phyloP scores from a whole-genome alignment of 2,797 vertebrate species.

The Valencia hispanica region DNA sequence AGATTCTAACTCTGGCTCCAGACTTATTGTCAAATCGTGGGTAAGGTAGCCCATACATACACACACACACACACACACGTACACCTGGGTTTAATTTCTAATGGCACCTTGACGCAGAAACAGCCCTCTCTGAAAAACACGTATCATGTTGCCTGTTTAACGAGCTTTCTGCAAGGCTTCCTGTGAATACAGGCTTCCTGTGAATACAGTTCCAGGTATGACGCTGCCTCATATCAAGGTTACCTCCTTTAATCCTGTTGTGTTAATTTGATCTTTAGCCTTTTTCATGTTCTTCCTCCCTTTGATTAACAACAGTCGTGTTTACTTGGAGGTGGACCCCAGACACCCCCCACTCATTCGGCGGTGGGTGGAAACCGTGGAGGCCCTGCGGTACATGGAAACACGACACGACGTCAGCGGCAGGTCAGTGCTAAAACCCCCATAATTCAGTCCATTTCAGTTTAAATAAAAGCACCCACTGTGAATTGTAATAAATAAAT shows the following conservation, averaged over 20 bases:
- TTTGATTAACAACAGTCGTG: conserved; percentile 80
- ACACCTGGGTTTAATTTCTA: conserved; percentile 67
- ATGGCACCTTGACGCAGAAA: conserved; percentile 52
- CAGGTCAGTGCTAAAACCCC: conserved; percentile 78
- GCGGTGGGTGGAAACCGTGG: conserved; percentile 79
- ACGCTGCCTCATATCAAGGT: conserved; percentile 26
- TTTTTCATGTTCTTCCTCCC: conserved; percentile 5
- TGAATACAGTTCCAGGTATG: conserved; percentile 41
- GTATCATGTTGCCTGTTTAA: conserved; percentile 65
- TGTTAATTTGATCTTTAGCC: conserved; percentile 43
- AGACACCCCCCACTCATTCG: conserved; percentile 87
- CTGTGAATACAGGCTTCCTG: conserved; percentile 40
- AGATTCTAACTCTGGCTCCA: conserved; percentile 85
- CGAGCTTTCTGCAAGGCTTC: conserved; percentile 54
- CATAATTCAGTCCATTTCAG: not conserved
- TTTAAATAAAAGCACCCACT: not conserved
- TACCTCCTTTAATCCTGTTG: conserved; percentile 26
- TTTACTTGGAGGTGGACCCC: conserved; percentile 95
- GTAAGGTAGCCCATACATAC: conserved; percentile 71
- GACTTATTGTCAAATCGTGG: conserved; percentile 84
- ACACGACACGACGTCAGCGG: conserved; percentile 84
- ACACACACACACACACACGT: conserved; percentile 15
- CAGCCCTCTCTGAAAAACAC: conserved; percentile 61
- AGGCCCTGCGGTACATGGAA: conserved; percentile 75
- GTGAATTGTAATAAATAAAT: not conserved